These are phyloP conservation scores for Steatornis caripensis DNA, from an alignment of 2,113 vertebrate species.

Conservation along the genomic window DNA sequence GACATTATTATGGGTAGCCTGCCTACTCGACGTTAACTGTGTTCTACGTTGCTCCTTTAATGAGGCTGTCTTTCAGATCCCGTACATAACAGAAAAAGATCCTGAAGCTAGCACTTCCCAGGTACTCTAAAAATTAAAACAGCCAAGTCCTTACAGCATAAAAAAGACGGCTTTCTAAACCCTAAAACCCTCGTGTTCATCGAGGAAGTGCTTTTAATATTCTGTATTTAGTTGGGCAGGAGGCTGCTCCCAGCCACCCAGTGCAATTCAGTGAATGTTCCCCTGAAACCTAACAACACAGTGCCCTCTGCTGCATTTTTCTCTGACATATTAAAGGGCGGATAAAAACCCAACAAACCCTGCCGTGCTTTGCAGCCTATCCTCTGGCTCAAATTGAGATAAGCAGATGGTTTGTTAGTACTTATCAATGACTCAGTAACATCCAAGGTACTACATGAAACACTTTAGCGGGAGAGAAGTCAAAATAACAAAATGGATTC, in stretches of 20 bases:
- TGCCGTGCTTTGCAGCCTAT: neutral
- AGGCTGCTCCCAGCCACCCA: constrained; percentile 10
- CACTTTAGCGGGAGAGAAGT: constrained; percentile 14
- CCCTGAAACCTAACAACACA: constrained; percentile 63
- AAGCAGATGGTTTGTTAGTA: constrained; percentile 51
- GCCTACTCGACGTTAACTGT: constrained; percentile 38
- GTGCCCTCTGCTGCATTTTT: constrained; percentile 69
- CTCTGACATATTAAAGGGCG: neutral
- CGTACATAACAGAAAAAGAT: neutral
- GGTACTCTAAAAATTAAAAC: constrained; percentile 54
- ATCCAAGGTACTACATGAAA: constrained; percentile 38
- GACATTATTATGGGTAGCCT: constrained; percentile 55
- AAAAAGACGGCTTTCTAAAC: constrained; percentile 10
- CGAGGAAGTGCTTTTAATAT: constrained; percentile 49
- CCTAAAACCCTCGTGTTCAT: neutral
- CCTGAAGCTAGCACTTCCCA: constrained; percentile 34
- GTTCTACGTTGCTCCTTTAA: constrained; percentile 25
- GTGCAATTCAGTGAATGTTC: neutral
- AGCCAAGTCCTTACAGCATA: neutral
- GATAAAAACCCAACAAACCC: neutral
- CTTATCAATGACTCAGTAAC: constrained; percentile 48
- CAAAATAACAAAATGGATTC: constrained; percentile 46
- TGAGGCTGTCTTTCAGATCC: constrained; percentile 40
- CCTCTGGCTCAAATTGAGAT: constrained; percentile 41
- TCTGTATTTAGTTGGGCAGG: constrained; percentile 41